These are phyloP conservation scores for Scaptomyza graminum DNA, from an alignment of 1,140 invertebrate species.

Conservation along the genomic window DNA sequence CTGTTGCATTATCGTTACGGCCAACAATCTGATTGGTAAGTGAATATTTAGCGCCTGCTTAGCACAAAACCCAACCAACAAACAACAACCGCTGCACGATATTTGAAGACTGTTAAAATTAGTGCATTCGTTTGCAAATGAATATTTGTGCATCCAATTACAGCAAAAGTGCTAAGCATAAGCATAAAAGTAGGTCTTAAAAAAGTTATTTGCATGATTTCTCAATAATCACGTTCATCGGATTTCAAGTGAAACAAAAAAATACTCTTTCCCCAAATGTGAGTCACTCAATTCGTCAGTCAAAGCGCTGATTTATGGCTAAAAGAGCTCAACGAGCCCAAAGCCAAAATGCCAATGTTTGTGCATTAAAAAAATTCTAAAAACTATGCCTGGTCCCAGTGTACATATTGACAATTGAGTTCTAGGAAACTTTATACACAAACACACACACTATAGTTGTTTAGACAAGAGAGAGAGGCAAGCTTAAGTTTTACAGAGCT, in stretches of 20 bases:
- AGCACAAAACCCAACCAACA: no score
- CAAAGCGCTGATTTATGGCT: constrained; percentile 28
- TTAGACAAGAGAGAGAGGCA: constrained; percentile 32
- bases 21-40: constrained; percentile 94
- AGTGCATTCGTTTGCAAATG: constrained; percentile 55
- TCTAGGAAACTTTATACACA: constrained; percentile 57
- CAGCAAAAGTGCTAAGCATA: constrained; percentile 44
- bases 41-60: constrained; percentile 52
- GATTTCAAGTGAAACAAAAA: constrained; percentile 54
- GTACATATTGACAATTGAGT: constrained; percentile 70
- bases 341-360: constrained; percentile 49
- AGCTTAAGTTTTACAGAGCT: constrained; percentile 21
- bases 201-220: constrained; percentile 36
- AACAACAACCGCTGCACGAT: no score
- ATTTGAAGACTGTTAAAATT: constrained; percentile 36
- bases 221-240: constrained; percentile 55
- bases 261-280: constrained; percentile 11
- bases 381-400: constrained; percentile 40
- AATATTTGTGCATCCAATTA: constrained; percentile 55
- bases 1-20: constrained; percentile 94
- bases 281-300: constrained; percentile 20
- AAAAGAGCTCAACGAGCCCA: constrained; percentile 6
- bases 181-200: constrained; percentile 12
- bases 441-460: constrained; percentile 13
- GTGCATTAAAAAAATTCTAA: constrained; percentile 50